Evolutionary conservation across 2,888 invertebrate species (phyloP).

Genomic region (Asteroscopus sphinx): DNA sequence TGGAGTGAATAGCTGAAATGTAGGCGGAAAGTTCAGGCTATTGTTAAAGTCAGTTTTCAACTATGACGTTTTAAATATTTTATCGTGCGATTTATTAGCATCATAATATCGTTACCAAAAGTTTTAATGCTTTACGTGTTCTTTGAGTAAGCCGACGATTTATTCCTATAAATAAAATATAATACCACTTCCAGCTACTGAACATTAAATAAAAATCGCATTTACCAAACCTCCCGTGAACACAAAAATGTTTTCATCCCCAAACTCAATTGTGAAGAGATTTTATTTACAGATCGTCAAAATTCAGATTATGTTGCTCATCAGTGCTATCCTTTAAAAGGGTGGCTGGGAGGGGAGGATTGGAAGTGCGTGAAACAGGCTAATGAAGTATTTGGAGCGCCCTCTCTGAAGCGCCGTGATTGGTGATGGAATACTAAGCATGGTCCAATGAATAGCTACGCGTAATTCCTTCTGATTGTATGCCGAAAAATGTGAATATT

Average conservation of each 20-base stretch:
- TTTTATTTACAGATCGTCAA: slow-evolving; percentile 56
- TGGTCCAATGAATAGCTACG: slow-evolving; percentile 59
- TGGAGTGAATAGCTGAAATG: neutral
- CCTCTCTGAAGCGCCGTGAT: slow-evolving; percentile 63
- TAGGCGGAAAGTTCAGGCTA: slow-evolving; percentile 1
- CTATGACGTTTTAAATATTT: no score
- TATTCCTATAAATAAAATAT: neutral
- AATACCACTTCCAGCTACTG: neutral
- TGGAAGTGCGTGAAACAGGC: slow-evolving; percentile 66
- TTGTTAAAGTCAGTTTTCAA: no score
- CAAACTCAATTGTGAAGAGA: slow-evolving; percentile 49
- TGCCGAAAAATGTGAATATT: slow-evolving; percentile 47
- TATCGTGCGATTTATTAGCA: no score
- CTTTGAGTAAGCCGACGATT: no score
- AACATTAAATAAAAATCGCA: slow-evolving; percentile 26
- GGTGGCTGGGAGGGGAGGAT: slow-evolving; percentile 22
- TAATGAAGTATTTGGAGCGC: slow-evolving; percentile 74
- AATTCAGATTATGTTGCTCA: slow-evolving; percentile 57
- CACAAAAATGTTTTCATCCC: slow-evolving; percentile 32
- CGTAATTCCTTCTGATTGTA: slow-evolving; percentile 55
- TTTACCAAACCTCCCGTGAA: slow-evolving; percentile 24
- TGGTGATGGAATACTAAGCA: slow-evolving; percentile 76
- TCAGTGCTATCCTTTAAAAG: slow-evolving; percentile 55
- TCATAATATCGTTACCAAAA: neutral
- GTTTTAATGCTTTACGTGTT: no score